Conservation (phyloP, 2,113 vertebrate species). For the Engraulis encrasicolus region DNA sequence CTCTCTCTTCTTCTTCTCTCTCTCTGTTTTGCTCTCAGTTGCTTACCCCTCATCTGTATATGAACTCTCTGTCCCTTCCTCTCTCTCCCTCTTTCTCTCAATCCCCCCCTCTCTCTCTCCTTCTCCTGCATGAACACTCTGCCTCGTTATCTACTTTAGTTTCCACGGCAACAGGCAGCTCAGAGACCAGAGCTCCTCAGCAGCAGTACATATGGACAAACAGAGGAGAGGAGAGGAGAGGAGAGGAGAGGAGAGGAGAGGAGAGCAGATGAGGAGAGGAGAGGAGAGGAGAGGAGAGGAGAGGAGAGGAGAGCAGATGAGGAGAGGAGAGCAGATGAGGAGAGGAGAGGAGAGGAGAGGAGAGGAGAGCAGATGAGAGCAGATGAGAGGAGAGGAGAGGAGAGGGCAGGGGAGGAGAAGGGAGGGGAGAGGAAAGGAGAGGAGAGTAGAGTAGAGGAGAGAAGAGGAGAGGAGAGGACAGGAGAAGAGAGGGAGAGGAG, state of each 20-base stretch:
- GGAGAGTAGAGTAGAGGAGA: neutral
- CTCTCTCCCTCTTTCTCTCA: constrained; percentile 20
- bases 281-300: too few relatives aligned
- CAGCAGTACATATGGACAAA: constrained; percentile 28
- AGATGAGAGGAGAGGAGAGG: constrained; percentile 15
- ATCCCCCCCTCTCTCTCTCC: constrained; percentile 13
- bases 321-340: too few relatives aligned
- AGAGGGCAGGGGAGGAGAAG: constrained; percentile 18
- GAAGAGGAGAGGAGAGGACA: too few relatives aligned
- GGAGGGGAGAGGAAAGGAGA: too few relatives aligned
- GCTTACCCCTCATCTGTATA: neutral
- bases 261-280: too few relatives aligned
- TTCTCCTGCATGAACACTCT: constrained; percentile 31
- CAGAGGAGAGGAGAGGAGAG: neutral
- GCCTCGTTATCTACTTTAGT: constrained; percentile 43
- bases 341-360: too few relatives aligned
- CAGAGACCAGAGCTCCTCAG: constrained; percentile 17
- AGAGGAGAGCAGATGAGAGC: constrained; percentile 28
- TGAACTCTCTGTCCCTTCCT: neutral
- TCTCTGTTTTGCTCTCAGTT: neutral
- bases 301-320: neutral
- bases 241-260: too few relatives aligned
- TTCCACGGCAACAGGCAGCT: constrained; percentile 50
- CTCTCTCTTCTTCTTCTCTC: constrained; percentile 3
- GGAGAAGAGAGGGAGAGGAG: too few relatives aligned